These are phyloP conservation scores for Carlito syrichta DNA, from an alignment of 2,113 vertebrate genomes.

Conservation along the genomic window DNA sequence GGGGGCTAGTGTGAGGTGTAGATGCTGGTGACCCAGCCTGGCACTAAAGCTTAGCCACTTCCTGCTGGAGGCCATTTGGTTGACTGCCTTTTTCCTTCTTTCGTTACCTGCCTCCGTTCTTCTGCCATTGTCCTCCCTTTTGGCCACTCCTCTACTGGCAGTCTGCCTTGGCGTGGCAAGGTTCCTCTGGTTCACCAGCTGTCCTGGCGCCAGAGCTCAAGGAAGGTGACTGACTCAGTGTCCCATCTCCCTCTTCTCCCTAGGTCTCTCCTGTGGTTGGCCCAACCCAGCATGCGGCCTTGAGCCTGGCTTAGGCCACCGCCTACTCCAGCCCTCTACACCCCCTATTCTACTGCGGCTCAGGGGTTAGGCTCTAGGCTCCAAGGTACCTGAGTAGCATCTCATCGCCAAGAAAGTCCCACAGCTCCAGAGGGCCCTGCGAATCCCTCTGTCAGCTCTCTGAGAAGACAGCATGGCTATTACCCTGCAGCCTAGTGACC, in stretches of 20 bases:
- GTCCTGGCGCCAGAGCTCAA: not conserved
- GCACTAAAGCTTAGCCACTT: not conserved
- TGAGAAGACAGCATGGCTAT: conserved; percentile 84
- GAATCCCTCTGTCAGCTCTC: conserved; percentile 56
- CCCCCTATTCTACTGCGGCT: not conserved
- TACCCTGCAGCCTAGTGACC: conserved; percentile 86
- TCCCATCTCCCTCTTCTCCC: conserved; percentile 1
- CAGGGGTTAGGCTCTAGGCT: not conserved
- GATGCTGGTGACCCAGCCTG: not conserved
- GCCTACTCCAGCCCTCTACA: not conserved
- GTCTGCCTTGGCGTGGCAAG: not conserved
- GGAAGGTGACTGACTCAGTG: not conserved
- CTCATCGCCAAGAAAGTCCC: not conserved
- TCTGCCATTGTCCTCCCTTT: not conserved
- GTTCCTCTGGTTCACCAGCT: not conserved
- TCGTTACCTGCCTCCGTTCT: not conserved
- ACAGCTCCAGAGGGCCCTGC: conserved; percentile 61
- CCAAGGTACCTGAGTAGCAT: conserved; percentile 47
- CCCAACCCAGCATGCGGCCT: conserved; percentile 57
- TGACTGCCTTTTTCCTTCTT: not conserved
- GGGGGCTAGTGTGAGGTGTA: not conserved
- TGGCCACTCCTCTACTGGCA: not conserved
- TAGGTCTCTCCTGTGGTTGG: conserved; percentile 32
- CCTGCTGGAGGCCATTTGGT: not conserved
- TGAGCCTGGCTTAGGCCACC: conserved; percentile 47